These are phyloP conservation scores for Conger conger DNA, from an alignment of 2,113 vertebrate genomes.

Conservation along the genomic window DNA sequence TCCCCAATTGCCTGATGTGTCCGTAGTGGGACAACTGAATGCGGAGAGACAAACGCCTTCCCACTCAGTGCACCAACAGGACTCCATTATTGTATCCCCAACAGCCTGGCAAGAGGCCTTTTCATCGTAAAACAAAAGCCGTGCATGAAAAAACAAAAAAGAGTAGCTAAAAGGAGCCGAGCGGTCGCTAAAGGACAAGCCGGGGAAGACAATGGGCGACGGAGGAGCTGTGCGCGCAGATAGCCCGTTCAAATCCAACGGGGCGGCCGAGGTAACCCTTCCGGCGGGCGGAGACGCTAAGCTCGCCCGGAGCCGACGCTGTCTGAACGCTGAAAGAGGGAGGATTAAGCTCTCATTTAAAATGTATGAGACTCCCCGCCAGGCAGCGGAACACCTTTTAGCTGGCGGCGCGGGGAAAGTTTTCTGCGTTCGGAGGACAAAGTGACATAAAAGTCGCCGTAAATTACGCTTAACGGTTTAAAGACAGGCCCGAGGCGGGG, in stretches of 20 bases:
- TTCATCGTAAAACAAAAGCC: neutral
- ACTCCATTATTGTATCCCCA: neutral
- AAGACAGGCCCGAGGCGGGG: neutral
- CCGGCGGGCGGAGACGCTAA: constrained; percentile 2
- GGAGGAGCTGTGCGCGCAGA: neutral
- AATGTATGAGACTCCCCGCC: constrained; percentile 20
- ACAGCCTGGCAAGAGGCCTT: neutral
- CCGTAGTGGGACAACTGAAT: too few relatives aligned
- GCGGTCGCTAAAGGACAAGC: neutral
- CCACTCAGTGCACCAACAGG: neutral
- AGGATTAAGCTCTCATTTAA: constrained; percentile 23
- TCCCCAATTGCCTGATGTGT: too few relatives aligned
- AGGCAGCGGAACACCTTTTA: neutral
- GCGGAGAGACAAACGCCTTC: neutral
- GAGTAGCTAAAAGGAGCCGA: neutral
- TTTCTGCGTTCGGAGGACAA: neutral
- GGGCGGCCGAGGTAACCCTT: constrained; percentile 11
- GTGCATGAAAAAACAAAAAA: neutral
- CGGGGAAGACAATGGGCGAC: constrained; percentile 38
- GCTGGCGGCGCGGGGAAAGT: too few relatives aligned
- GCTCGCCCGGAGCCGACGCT: constrained; percentile 3
- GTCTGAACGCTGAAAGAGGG: neutral
- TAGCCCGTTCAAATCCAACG: neutral
- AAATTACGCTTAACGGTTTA: neutral
- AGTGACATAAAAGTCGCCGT: constrained; percentile 3